Evolutionary conservation across 2,797 vertebrate species (phyloP).

Genomic region (Prionace glauca): DNA sequence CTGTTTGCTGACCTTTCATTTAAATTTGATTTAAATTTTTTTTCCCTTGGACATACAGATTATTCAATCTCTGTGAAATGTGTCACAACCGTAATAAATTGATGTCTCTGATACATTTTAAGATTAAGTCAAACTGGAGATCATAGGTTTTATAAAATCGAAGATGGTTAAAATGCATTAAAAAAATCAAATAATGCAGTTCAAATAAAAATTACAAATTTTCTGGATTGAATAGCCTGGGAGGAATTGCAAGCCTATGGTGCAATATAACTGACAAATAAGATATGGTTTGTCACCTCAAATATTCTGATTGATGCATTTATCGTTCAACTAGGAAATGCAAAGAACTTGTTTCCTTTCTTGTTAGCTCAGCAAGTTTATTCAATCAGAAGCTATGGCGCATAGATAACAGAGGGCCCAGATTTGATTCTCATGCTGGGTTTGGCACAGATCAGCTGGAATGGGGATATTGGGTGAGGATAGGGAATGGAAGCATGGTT

Average conservation of each 20-base stretch:
- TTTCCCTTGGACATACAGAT: background rate
- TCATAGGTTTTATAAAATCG: background rate
- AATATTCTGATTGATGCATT: background rate
- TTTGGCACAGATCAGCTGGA: background rate
- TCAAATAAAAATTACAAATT: background rate
- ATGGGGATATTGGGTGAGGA: background rate
- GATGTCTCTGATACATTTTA: background rate
- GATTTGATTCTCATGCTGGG: background rate
- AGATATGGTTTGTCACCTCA: background rate
- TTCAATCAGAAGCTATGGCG: background rate
- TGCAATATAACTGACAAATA: background rate
- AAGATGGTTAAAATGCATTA: background rate
- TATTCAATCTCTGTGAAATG: background rate
- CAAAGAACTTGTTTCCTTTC: background rate
- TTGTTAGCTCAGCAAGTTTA: background rate
- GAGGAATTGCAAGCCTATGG: background rate
- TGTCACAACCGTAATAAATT: background rate
- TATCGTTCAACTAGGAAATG: background rate
- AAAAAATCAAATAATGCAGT: background rate
- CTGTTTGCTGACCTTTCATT: constrained; percentile 1
- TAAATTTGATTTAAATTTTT: background rate
- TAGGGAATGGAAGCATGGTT: too few relatives aligned
- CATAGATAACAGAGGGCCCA: background rate
- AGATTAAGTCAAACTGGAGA: background rate
- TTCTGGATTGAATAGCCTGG: background rate